phyloP scores from a whole-genome alignment of 1,140 invertebrate genomes.

The Planococcus citri region DNA sequence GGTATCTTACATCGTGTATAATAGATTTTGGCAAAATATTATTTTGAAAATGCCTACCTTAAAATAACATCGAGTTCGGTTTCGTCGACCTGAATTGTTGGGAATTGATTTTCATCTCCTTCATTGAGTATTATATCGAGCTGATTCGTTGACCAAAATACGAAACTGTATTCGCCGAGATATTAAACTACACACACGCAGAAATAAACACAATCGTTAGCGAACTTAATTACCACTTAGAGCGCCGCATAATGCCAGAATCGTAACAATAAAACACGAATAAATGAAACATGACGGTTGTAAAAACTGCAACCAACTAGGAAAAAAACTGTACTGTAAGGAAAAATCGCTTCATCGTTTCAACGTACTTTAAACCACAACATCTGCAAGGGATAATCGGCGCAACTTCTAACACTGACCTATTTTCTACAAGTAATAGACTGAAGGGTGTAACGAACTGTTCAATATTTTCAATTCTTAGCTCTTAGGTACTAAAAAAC shows the following conservation, averaged over 20 bases:
- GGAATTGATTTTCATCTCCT: too few relatives aligned
- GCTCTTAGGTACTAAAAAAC: not conserved
- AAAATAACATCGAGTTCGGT: too few relatives aligned
- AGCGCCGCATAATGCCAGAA: not conserved
- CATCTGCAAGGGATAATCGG: conserved; percentile 4
- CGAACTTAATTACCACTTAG: too few relatives aligned
- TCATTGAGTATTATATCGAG: too few relatives aligned
- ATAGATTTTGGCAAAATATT: too few relatives aligned
- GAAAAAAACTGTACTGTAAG: not conserved
- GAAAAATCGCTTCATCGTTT: not conserved
- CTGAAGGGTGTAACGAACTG: conserved; percentile 1
- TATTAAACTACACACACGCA: too few relatives aligned
- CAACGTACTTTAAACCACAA: not conserved
- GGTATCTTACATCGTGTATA: too few relatives aligned
- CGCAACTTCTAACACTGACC: conserved; percentile 5
- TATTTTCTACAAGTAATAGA: not conserved
- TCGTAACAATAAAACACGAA: not conserved
- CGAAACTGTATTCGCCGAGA: too few relatives aligned
- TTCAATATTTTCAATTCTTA: conserved; percentile 1
- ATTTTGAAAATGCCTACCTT: too few relatives aligned
- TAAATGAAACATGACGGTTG: not conserved
- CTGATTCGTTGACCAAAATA: too few relatives aligned
- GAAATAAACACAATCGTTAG: too few relatives aligned
- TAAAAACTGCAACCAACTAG: not conserved
- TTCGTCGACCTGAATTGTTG: too few relatives aligned